These are phyloP conservation scores for Diadophis punctatus DNA, from an alignment of 2,113 vertebrate genomes.

Conservation along the genomic window DNA sequence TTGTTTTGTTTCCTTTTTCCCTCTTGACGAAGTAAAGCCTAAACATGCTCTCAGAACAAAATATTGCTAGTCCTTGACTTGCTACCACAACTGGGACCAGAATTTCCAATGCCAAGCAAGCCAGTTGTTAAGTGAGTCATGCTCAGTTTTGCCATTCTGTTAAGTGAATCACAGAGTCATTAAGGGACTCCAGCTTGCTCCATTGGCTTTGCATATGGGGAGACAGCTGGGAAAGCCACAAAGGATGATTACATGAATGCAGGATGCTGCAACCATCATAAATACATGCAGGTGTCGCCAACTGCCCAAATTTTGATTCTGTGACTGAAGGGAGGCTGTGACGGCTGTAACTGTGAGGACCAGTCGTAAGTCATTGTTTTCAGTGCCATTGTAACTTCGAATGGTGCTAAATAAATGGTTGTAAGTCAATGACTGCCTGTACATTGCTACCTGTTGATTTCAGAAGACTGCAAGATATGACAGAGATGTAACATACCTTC, in stretches of 20 bases:
- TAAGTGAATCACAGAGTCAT: too few species aligned
- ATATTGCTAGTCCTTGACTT: background rate
- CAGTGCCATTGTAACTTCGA: too few species aligned
- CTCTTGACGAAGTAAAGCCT: background rate
- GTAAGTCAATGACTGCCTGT: too few species aligned
- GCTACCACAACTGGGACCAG: too few species aligned
- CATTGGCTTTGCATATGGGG: background rate
- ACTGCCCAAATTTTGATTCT: too few species aligned
- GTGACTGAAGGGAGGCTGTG: too few species aligned
- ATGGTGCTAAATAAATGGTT: too few species aligned
- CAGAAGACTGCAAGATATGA: background rate
- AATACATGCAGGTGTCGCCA: too few species aligned
- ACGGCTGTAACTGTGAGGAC: too few species aligned
- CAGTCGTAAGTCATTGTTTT: too few species aligned
- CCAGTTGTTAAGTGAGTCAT: background rate
- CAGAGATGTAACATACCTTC: background rate
- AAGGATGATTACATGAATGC: background rate
- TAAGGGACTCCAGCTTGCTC: too few species aligned
- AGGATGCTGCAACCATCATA: too few species aligned
- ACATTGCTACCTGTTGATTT: background rate
- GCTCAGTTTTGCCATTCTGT: background rate
- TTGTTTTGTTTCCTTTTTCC: background rate
- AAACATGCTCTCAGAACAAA: background rate
- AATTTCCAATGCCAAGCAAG: background rate
- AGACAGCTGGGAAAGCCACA: background rate